Conservation (phyloP, 2,888 invertebrate species). For the Ctenicera cuprea region DNA sequence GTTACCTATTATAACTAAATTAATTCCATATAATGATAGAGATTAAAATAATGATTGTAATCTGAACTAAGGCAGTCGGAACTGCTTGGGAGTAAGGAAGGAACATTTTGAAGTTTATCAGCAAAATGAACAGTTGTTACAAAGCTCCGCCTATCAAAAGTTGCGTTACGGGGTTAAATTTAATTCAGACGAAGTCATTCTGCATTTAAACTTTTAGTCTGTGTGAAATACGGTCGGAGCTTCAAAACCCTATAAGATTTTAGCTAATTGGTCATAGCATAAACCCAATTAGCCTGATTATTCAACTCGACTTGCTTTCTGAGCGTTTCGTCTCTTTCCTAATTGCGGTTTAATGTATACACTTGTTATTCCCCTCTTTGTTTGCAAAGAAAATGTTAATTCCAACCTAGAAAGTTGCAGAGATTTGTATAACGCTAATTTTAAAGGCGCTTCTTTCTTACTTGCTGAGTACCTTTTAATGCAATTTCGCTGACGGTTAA, state of each 20-base stretch:
- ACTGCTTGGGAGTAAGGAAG: constrained; percentile 57
- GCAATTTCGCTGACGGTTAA: constrained; percentile 34
- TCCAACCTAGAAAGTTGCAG: constrained; percentile 50
- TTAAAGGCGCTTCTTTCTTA: constrained; percentile 43
- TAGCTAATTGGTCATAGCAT: constrained; percentile 66
- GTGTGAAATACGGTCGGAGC: constrained; percentile 62
- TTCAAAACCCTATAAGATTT: constrained; percentile 63
- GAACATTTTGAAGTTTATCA: constrained; percentile 61
- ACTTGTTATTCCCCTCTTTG: constrained; percentile 51
- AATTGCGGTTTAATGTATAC: constrained; percentile 48
- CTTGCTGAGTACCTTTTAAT: constrained; percentile 38
- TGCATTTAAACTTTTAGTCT: constrained; percentile 64
- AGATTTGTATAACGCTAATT: constrained; percentile 55
- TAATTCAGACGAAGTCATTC: constrained; percentile 63
- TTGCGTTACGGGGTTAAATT: constrained; percentile 61
- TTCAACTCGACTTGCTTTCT: constrained; percentile 51
- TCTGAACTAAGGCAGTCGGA: constrained; percentile 58
- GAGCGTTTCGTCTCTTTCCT: constrained; percentile 46
- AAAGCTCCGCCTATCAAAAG: constrained; percentile 57
- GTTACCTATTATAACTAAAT: constrained; percentile 56
- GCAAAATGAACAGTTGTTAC: constrained; percentile 61
- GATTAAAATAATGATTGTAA: constrained; percentile 64
- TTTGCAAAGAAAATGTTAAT: constrained; percentile 57
- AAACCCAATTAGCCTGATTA: constrained; percentile 66
- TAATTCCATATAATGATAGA: constrained; percentile 57